Conservation (phyloP, 1,140 invertebrate species). For the Nephila pilipes region DNA sequence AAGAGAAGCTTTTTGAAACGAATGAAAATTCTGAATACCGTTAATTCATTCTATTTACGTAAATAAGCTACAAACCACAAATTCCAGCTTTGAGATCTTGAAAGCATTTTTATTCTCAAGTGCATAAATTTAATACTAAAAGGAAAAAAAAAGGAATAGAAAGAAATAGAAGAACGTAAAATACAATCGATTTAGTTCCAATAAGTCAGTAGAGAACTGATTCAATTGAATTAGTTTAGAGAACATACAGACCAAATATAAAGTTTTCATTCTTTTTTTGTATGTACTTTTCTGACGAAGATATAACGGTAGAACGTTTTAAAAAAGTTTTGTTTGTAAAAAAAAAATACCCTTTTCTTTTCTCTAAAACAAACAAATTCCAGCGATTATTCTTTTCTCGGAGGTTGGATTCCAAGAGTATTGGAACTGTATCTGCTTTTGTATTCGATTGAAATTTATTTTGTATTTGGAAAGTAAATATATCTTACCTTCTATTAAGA, state of each 20-base stretch:
- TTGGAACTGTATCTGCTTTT: not conserved
- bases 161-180: not conserved
- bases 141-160: not conserved
- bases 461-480: not conserved
- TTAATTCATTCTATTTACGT: not conserved
- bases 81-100: not conserved
- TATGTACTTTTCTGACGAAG: not conserved
- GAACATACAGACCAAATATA: not conserved
- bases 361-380: not conserved
- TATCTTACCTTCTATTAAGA: not conserved
- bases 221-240: not conserved
- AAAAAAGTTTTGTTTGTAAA: not conserved
- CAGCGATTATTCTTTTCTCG: not conserved
- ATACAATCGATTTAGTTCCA: constrained; percentile 14
- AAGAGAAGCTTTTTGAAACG: too few species aligned
- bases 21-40: too few species aligned
- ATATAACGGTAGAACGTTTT: not conserved
- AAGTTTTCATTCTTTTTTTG: not conserved
- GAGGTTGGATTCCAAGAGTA: not conserved
- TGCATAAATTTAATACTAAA: not conserved
- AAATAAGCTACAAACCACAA: not conserved
- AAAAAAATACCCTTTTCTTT: not conserved
- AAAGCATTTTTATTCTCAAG: not conserved
- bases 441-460: not conserved
- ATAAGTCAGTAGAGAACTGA: not conserved